These are phyloP conservation scores for Sebastes hubbsi DNA, from an alignment of 2,797 vertebrate species.

Conservation along the genomic window DNA sequence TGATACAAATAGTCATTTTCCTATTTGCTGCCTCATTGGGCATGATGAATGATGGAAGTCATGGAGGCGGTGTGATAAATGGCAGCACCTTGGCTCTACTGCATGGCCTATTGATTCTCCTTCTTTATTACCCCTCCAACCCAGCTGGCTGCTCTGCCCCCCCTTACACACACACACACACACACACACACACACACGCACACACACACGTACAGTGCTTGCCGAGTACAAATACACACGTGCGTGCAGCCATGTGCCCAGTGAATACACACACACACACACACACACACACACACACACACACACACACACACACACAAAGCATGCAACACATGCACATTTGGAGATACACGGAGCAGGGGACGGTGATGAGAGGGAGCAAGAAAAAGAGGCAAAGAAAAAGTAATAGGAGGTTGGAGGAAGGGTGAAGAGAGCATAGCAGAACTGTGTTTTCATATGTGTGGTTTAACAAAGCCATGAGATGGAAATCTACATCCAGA, in stretches of 20 bases:
- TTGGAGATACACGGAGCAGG: constrained; percentile 23
- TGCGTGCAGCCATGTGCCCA: constrained; percentile 49
- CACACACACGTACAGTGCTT: background rate
- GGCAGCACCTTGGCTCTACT: constrained; percentile 99
- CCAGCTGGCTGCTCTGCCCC: constrained; percentile 96
- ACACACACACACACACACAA: constrained; percentile 20
- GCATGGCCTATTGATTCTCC: constrained; percentile 99
- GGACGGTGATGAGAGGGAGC: constrained; percentile 25
- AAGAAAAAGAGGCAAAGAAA: constrained; percentile 19
- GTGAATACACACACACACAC: constrained; percentile 8
- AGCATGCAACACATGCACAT: constrained; percentile 65
- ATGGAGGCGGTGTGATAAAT: constrained; percentile 99
- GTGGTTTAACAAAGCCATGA: constrained; percentile 36
- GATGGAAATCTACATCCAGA: background rate
- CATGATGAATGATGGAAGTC: constrained; percentile 99
- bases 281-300: constrained; percentile 10
- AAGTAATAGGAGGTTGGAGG: constrained; percentile 8
- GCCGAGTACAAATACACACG: background rate
- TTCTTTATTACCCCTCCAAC: constrained; percentile 99
- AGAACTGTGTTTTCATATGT: constrained; percentile 25
- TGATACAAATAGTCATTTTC: constrained; percentile 99
- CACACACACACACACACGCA: background rate
- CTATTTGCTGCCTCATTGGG: constrained; percentile 99
- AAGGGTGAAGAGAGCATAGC: constrained; percentile 17
- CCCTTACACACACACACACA: background rate